Percentiles rank a stretch among this genome's conserved stretches.
Evolutionary conservation across 1,140 invertebrate species (phyloP).

Genomic region (Aphis craccivora): DNA sequence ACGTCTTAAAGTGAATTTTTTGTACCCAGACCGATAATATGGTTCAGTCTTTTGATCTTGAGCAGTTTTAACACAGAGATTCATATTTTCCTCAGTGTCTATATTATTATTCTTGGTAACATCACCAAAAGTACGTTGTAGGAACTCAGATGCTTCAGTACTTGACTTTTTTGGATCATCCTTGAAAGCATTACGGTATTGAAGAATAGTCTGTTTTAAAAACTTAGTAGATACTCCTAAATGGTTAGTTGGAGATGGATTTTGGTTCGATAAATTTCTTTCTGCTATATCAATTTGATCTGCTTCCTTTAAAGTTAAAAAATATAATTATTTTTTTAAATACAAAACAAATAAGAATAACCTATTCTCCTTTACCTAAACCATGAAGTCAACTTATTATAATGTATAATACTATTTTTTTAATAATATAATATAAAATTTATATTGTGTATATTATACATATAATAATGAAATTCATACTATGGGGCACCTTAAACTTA

Average conservation of each 20-base stretch:
- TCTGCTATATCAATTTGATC: conserved; percentile 19
- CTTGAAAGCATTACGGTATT: conserved; percentile 44
- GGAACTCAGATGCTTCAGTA: conserved; percentile 49
- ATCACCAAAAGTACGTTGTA: conserved; percentile 53
- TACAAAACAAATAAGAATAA: background rate
- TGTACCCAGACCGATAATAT: conserved; percentile 57
- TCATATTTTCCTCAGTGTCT: conserved; percentile 46
- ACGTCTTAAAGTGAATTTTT: conserved; percentile 56
- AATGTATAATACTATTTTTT: background rate
- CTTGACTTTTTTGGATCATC: conserved; percentile 32
- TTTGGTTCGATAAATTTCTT: background rate
- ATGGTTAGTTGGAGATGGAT: conserved; percentile 8
- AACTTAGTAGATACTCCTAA: conserved; percentile 49
- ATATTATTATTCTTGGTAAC: conserved; percentile 49
- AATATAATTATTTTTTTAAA: background rate
- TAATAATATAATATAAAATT: too few species aligned
- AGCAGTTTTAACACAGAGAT: conserved; percentile 48
- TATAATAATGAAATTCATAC: background rate
- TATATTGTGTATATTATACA: too few species aligned
- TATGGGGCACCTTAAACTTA: background rate
- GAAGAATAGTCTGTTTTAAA: conserved; percentile 50
- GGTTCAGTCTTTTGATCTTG: conserved; percentile 54
- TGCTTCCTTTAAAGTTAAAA: conserved; percentile 23
- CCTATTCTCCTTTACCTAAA: background rate
- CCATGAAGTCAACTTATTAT: background rate